These are phyloP conservation scores for Trachurus trachurus DNA, from an alignment of 2,797 vertebrate species.

Conservation along the genomic window DNA sequence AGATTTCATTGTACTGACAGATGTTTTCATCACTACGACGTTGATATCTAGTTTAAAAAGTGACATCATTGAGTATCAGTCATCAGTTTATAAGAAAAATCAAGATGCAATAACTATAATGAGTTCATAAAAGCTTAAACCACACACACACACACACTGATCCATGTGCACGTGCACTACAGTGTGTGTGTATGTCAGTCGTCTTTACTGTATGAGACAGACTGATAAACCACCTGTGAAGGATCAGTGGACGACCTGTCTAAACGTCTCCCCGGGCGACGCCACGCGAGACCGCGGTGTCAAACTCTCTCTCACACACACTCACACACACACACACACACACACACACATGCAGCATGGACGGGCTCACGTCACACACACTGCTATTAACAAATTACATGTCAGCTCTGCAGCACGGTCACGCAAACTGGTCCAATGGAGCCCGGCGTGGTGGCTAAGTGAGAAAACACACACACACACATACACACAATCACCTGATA, in stretches of 20 bases:
- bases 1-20: too few relatives aligned
- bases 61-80: too few relatives aligned
- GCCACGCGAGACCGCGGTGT: slow-evolving; percentile 8
- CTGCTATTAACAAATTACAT: slow-evolving; percentile 58
- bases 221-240: slow-evolving; percentile 28
- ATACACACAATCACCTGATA: slow-evolving; percentile 3
- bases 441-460: not conserved
- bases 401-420: slow-evolving; percentile 8
- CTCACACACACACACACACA: slow-evolving; percentile 1
- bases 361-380: slow-evolving; percentile 24
- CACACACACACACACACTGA: not conserved
- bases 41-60: too few relatives aligned
- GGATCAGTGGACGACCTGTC: slow-evolving; percentile 47
- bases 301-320: not conserved
- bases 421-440: not conserved
- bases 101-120: too few relatives aligned
- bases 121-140: too few relatives aligned
- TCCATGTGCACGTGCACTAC: not conserved
- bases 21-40: too few relatives aligned
- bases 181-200: not conserved
- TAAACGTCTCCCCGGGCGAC: slow-evolving; percentile 35
- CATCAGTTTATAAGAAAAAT: too few relatives aligned
- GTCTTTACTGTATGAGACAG: slow-evolving; percentile 28
- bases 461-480: slow-evolving; percentile 3
- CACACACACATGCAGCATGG: slow-evolving; percentile 1